Base-by-base conservation (phyloP, 2,113 vertebrate species). In the Aphyosemion australe region DNA sequence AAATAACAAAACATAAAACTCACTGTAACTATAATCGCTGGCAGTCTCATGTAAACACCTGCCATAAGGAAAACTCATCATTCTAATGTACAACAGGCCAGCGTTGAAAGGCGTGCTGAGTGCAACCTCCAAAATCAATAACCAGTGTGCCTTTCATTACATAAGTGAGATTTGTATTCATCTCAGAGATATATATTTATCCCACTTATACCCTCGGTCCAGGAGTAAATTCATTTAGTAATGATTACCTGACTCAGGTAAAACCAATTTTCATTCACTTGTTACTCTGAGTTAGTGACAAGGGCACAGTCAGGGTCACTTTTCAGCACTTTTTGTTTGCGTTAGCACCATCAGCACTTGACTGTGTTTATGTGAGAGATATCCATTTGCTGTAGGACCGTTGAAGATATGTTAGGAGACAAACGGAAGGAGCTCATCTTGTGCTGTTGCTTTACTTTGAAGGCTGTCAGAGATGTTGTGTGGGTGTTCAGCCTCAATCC, bases 241-340 rank as follows among this genome's bases (percentile, higher is more conserved):
- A 95, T 93, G 94, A 96, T 95, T 95, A 95, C 92, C 93, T 95
- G 94, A 95, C 93, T 94, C 90, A 86, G 93, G 92, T 93, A 91
- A 91, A 95, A 93, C 91, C 86, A 90, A 92, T 94, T 94, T 95
- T 93, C 90, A 93, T 88, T 92, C 90, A 93, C 91, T 92, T 84
- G 87, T 91, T 92, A 91, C 91, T 90, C 88, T 69, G 84, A 92
- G 90, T 74, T 84, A 84, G 87, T 91, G 94, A 94, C 94, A 94
- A 94, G 95, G 94, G 91, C 92, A 87, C 84, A 84, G 89, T 86
- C 90, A 89, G 87, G 92, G 92, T 93, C 91, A 91, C 91, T 93
- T 94, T 94, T 92, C 93, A 94, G 94, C 91, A 92, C 78, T 90
- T 89, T 88, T 71, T 78, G 74, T 78, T 76, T 76, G 69, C 69